A percentile compares a stretch with the other conserved stretches of the same genome.
Conservation (phyloP, 2,888 invertebrate species). For the Drosophila kanekoi region DNA sequence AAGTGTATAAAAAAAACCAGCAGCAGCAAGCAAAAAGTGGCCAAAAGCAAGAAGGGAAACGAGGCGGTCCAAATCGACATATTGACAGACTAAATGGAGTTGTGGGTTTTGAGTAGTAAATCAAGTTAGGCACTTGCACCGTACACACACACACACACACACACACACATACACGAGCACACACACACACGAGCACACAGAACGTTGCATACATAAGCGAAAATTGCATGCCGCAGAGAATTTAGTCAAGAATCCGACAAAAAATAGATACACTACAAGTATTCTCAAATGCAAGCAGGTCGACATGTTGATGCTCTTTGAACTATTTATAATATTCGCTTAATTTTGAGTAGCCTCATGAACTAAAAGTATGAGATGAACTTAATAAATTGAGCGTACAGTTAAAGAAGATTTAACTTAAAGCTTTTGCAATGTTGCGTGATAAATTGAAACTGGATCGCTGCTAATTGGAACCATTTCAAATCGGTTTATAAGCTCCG, state of each 20-base stretch:
- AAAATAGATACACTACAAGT: conserved; percentile 7
- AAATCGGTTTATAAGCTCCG: too few species aligned
- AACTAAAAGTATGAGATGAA: background rate
- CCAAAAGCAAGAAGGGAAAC: conserved; percentile 39
- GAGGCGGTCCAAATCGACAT: conserved; percentile 74
- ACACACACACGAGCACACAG: conserved; percentile 20
- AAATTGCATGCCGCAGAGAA: conserved; percentile 71
- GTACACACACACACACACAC: conserved; percentile 39
- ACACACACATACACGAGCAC: conserved; percentile 34
- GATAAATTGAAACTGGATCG: too few species aligned
- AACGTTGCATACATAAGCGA: conserved; percentile 63
- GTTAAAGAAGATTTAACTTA: too few species aligned
- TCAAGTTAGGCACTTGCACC: conserved; percentile 74
- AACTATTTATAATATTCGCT: background rate
- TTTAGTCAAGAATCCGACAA: conserved; percentile 45
- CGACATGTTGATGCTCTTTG: conserved; percentile 22
- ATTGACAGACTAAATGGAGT: conserved; percentile 81
- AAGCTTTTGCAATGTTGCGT: too few species aligned
- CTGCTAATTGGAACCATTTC: too few species aligned
- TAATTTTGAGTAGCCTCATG: background rate
- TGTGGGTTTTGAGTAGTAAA: conserved; percentile 81
- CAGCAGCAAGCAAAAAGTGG: conserved; percentile 23
- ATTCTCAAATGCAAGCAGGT: background rate
- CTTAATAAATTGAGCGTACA: background rate
- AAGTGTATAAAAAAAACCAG: conserved; percentile 22